Evolutionary conservation across 2,888 invertebrate genomes (phyloP).

Genomic region (Pristionchus fissidentatus): DNA sequence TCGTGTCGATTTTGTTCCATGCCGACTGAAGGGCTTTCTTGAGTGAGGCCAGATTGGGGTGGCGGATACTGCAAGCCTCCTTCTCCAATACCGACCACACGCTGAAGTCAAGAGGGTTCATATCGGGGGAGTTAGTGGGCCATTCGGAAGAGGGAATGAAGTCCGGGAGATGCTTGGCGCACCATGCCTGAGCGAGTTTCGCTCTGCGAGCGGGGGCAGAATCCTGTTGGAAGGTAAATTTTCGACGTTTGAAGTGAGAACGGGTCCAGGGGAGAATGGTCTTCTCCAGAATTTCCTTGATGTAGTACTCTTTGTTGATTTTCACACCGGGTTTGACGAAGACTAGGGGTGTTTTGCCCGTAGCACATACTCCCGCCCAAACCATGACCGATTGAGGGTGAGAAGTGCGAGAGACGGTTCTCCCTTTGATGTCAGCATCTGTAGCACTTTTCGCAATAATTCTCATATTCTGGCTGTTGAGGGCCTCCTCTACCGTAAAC

Average conservation of each 20-base stretch:
- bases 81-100: background rate
- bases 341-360: slow-evolving; percentile 50
- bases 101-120: slow-evolving; percentile 32
- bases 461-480: slow-evolving; percentile 38
- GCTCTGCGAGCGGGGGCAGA: slow-evolving; percentile 20
- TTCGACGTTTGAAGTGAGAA: background rate
- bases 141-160: slow-evolving; percentile 3
- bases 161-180: background rate
- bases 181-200: background rate
- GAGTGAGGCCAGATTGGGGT: background rate
- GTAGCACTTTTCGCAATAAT: background rate
- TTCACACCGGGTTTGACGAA: slow-evolving; percentile 50
- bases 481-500: slow-evolving; percentile 27
- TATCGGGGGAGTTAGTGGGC: slow-evolving; percentile 27
- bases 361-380: slow-evolving; percentile 44
- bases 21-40: background rate
- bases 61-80: background rate
- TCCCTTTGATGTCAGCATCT: background rate
- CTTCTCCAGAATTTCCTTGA: slow-evolving; percentile 48
- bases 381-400: slow-evolving; percentile 44
- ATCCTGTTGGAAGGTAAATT: slow-evolving; percentile 48
- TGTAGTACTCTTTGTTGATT: slow-evolving; percentile 50
- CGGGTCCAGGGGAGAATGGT: slow-evolving; percentile 39
- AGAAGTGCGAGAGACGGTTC: background rate
- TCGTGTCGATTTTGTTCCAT: background rate